Base-by-base conservation (phyloP, 1,140 invertebrate species). In the Drosophila auraria region DNA sequence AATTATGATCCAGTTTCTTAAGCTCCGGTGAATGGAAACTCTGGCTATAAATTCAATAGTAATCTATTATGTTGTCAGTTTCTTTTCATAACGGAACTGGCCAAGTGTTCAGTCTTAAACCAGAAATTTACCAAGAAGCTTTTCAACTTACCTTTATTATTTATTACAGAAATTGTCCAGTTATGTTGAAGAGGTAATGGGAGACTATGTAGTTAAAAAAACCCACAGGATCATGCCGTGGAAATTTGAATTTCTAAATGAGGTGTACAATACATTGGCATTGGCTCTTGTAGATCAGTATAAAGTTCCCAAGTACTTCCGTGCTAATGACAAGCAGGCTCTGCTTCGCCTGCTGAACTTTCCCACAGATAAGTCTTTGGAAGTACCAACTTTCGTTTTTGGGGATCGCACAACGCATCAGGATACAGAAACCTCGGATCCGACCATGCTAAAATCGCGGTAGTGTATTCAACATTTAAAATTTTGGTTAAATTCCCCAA, bases 181-280 rank as follows among this genome's bases (percentile, higher is more conserved):
- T 12, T 91, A 86, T 51, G 69, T 93, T 25, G 90, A 93, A 27
- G 77, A 90, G 54, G 57, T 90, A 7, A 92, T 93, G 91, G 87
- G 90, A n/a, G 69, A 92, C 45, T 92, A 92, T 66, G 78, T 83
- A 3, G 80, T 92, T 0, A 38, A 81, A 17, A 92, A 93, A 75
- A 92, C 92, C 1, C 47, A 71, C 69, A 73, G 90, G 12, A 79
- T 83, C 38, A 92, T 92, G 90, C 92, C 91, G 1, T 92, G 91
- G 87, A 92, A 92, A 65, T 87, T 89, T 54, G 91, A 93, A 50
- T 93, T 92, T 49, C 36, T 92, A 0, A 91, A 89, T 40, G 92
- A 93, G 54, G 83, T 93, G 5, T 92, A 92, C 27, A 93, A 93
- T 50, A 92, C 69, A 1, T 63, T 92, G 36, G 91, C 81, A 1